Evolutionary conservation across 2,888 invertebrate species (phyloP), one percentile per base, ranked within the genome.

Genomic region (Trichopria drosophilae): DNA sequence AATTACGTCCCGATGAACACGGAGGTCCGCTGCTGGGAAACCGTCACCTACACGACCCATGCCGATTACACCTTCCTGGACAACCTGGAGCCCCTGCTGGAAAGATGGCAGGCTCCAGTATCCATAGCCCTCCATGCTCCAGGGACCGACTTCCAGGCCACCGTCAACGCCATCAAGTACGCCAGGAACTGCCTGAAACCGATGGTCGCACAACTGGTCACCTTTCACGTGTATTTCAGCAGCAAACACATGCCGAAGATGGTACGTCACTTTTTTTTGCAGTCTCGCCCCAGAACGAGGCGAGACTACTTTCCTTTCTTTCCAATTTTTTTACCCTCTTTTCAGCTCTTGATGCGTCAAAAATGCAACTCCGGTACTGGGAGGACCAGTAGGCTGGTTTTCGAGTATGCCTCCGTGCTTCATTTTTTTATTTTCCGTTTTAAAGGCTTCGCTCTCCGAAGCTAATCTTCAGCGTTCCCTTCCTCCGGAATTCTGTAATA

Each of bases 61-160:
- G 92, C 90, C 4, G 93, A 93, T 68, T 91, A 85, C 77, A 90
- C 92, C 62, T 94, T 93, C 79, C 82, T 94, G 69, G 90, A 93
- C 76, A 94, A 95, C 77, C 80, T 93, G 65, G 83, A 86, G 72
- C 90, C 92, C 53, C 79, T 95, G 65, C 78, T 93, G 70, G 87
- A 90, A 72, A 82, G 87, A 67, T 94, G 93, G 93, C 83, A 84
- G 72, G 92, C 91, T 1, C 93, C 93, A 1, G 80, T 94, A 57
- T 92, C 92, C 68, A 80, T 94, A 63, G 90, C 92, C 3, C 81
- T 94, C 68, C 90, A 93, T 77, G 88, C 92, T 16, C 93, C 94
- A 0, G 93, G 93, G 42, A 80, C 82, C 3, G 93, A 94, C 76
- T 85, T 93, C 71, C 77, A 81, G 47, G 83, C 85, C 18, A 88